Base-by-base conservation (phyloP, 2,888 invertebrate species). In the Cantharis rufa region DNA sequence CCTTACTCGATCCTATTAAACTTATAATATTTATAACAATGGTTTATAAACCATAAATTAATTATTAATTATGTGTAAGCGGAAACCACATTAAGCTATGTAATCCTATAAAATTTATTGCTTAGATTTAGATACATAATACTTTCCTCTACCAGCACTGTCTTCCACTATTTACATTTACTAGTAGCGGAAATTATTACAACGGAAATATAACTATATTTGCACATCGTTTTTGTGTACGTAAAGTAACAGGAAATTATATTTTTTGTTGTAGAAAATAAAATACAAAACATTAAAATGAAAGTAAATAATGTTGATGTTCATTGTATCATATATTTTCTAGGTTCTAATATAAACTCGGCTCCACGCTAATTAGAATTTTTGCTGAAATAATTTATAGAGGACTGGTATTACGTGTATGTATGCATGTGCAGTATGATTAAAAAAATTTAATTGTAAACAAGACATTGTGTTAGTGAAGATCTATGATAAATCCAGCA, bases 181-280 rank as follows among this genome's bases (percentile, higher is more conserved):
- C 71, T 75, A 66, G 61, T 68, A 75, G 71, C 75, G 75, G 75
- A 75, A 75, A 75, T 75, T 75, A 75, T 71, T 75, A 75, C 75
- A 21, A 74, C 69, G 69, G 74, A 74, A 74, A 74, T 27, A 73
- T 62, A 74, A 63, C 74, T 66, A 69, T 74, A 61, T 74, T 74
- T 74, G 74, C 27, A 24, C 32, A 66, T 27, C 28, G 62, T 48
- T 74, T 63, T 74, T 74, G 18, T 69, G 15, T 74, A 18, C 68
- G 24, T 32, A 72, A 32, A 11, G 15, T 27, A 21, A 24, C 74
- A 74, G 69, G 69, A 74, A 74, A 74, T 74, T 74, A 69, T 18
- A 32, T 61, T 69, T 62, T 74, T 74, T 69, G 13, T 16, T 70
- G 48, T 48, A n/a, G n/a, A 48, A 48, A 48, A 48, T 48, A 48